phyloP scores from a whole-genome alignment of 2,888 invertebrate species.

The Copidosoma aretas region DNA sequence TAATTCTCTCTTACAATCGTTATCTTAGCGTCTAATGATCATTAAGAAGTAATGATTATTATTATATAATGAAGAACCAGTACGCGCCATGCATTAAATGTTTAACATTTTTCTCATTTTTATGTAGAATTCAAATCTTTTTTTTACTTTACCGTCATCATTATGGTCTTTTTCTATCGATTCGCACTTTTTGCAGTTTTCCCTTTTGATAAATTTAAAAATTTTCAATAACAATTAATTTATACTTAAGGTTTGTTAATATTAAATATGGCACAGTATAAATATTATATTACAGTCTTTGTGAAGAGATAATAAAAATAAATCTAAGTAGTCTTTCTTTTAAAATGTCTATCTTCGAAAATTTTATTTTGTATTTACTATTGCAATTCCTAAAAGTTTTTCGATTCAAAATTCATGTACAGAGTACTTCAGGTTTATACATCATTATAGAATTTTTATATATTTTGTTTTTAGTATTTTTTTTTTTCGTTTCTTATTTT shows the following conservation, averaged over 20 bases:
- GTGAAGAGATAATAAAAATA: conserved; percentile 62
- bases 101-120: conserved; percentile 27
- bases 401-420: not conserved
- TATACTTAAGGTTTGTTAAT: conserved; percentile 61
- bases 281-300: conserved; percentile 62
- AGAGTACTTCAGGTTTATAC: too few species aligned
- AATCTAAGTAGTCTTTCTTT: conserved; percentile 62
- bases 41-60: conserved; percentile 39
- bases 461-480: conserved; percentile 19
- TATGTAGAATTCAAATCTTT: conserved; percentile 27
- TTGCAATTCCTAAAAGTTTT: conserved; percentile 50
- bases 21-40: conserved; percentile 36
- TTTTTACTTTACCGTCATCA: not conserved
- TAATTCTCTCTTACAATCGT: conserved; percentile 34
- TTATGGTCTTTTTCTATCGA: conserved; percentile 28
- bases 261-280: conserved; percentile 63
- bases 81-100: conserved; percentile 17
- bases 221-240: conserved; percentile 59
- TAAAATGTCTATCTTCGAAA: conserved; percentile 58
- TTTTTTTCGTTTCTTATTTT: conserved; percentile 43
- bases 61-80: conserved; percentile 37
- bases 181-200: conserved; percentile 51
- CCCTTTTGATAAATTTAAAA: conserved; percentile 59
- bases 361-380: conserved; percentile 47
- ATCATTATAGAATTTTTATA: too few species aligned